Evolutionary conservation across 2,113 vertebrate genomes (phyloP).

Genomic region (Ciconia boyciana): DNA sequence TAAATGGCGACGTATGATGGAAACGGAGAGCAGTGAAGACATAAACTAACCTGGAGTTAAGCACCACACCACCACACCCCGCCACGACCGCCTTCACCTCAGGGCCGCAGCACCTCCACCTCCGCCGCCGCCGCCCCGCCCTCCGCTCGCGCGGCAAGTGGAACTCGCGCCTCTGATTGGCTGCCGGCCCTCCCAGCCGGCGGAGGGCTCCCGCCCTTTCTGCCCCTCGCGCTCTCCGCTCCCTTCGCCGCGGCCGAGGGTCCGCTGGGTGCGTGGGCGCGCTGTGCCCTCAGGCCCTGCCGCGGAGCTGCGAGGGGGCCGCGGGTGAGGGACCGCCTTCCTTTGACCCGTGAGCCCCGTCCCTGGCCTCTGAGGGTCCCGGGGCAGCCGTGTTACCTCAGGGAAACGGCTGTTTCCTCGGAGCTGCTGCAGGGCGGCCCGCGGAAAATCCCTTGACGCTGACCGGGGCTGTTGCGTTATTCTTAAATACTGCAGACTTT

Average conservation of each 20-base stretch:
- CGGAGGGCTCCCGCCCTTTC: too few relatives aligned
- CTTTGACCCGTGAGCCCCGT: rapidly evolving
- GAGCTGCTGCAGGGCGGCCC: rapidly evolving
- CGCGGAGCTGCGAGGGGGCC: rapidly evolving
- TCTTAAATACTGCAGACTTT: too few relatives aligned
- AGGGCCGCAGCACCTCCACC: too few relatives aligned
- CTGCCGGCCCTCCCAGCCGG: neutral
- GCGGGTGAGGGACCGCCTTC: rapidly evolving
- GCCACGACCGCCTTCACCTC: rapidly evolving
- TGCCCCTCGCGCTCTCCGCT: rapidly evolving
- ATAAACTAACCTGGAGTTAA: rapidly evolving
- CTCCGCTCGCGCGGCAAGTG: neutral
- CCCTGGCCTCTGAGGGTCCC: rapidly evolving
- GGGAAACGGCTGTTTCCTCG: rapidly evolving
- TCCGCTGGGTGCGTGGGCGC: neutral
- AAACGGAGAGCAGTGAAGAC: rapidly evolving
- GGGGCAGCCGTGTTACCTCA: too few relatives aligned
- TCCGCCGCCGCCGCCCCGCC: rapidly evolving
- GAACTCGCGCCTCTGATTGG: neutral
- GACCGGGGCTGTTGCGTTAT: rapidly evolving
- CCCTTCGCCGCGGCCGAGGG: neutral
- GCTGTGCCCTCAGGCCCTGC: rapidly evolving
- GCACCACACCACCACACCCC: rapidly evolving
- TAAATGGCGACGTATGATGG: rapidly evolving
- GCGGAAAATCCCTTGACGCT: rapidly evolving